Base-by-base conservation (phyloP, 30 jellyfish, hydroid and myxozoan species). In the Aurelia aurita region DNA sequence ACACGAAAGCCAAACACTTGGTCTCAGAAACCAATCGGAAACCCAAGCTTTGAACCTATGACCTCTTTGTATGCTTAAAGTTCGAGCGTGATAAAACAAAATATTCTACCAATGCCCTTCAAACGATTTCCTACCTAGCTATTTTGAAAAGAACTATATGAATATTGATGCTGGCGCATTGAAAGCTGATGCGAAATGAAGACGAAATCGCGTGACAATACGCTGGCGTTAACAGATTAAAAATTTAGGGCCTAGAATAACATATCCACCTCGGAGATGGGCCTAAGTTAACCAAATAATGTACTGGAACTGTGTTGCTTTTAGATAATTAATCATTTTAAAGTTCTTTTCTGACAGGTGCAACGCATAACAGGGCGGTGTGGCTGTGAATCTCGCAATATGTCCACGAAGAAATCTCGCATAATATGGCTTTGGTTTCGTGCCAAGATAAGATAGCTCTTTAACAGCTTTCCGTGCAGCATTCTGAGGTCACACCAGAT, bases 401-500 rank as follows among this genome's bases (percentile, higher is more conserved):
- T 29, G 75, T 43, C 25, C 47, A 35, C 31, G 67, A 39, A 22
- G 51, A 59, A 44, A 45, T 44, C 64, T 49, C 53, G 44, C 0
- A 58, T 46, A 61, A 58, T 44, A 63, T 35, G 28, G 70, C 22
- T 58, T 69, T 58, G 87, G 81, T 83, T 83, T 83, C 93, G 93
- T 83, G 93, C 87, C 74, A 46, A 58, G 93, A 83, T 83, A 71
- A 70, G 87, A 69, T 55, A 71, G 93, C 80, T 57, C 86, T 57
- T 70, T 69, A 69, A 83, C 81, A 46, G 53, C 46, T 53, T 83
- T 62, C 84, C 93, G 93, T 83, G 93, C 93, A 83, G 93, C 86
- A 22, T 43, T 60, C 58, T 62, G 87, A 70, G 93, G 93, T 83
- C 93, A 83, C 72, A 32, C 69, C 58, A 83, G 74, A 69, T 68